phyloP scores from a whole-genome alignment of 2,797 vertebrate species.

The Ctenopoma kingsleyae region DNA sequence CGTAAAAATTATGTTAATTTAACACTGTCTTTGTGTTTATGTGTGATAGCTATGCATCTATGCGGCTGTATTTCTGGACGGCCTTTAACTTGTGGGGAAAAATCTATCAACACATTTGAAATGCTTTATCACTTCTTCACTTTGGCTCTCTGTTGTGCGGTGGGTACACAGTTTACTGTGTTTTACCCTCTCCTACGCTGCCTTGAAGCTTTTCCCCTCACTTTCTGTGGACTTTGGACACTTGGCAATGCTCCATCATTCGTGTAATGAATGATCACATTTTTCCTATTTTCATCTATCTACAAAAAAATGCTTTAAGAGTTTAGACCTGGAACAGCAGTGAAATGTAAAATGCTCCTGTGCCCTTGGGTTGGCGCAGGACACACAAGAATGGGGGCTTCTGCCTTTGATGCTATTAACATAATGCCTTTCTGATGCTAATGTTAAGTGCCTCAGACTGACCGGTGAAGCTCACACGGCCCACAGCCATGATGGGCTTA shows the following conservation, averaged over 20 bases:
- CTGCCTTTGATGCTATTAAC: constrained; percentile 79
- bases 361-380: constrained; percentile 59
- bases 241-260: constrained; percentile 24
- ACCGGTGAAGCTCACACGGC: constrained; percentile 47
- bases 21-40: no score
- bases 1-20: not conserved
- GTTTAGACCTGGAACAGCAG: constrained; percentile 24
- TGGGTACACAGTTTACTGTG: not conserved
- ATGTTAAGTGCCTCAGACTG: constrained; percentile 73
- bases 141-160: not conserved
- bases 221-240: constrained; percentile 9
- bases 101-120: not conserved
- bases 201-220: not conserved
- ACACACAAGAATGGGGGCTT: constrained; percentile 62
- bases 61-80: no score
- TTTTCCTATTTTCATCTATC: constrained; percentile 13
- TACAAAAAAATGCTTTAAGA: constrained; percentile 41
- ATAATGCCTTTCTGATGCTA: constrained; percentile 85
- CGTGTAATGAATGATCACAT: constrained; percentile 14
- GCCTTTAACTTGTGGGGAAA: no score
- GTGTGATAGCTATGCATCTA: no score
- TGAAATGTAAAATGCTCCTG: constrained; percentile 62
- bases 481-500: constrained; percentile 40
- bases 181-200: not conserved
- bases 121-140: not conserved